Base-by-base conservation (phyloP, 2,888 invertebrate genomes). In the Dugesia japonica region DNA sequence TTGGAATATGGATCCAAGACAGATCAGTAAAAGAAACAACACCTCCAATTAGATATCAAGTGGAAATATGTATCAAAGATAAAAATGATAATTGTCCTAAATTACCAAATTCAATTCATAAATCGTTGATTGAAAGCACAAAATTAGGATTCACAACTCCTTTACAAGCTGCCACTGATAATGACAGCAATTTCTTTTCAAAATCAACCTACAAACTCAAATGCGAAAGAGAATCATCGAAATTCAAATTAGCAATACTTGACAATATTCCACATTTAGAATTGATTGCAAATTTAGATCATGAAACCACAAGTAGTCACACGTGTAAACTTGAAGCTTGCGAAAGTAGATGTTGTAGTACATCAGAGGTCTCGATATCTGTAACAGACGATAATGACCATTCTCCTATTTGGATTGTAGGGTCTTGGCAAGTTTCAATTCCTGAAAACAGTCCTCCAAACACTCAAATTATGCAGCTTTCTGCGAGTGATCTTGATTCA, bases 361-460 rank as follows among this genome's bases (percentile, higher is more conserved):
- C 72, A n/a, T 27, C 72, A 7, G 23, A 13, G 1, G 9, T 72
- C n/a, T 13, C 27, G n/a, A 15, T 75, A n/a, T 1, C 20, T 26
- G 71, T 75, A 13, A 42, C 15, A 1, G 75, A 75, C 26, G 71
- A 28, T 28, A 75, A 75, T 71, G 75, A 75, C 75, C 38, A 75
- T 42, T 27, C 56, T 42, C 75, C 75, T 23, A 28, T n/a, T 17
- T 75, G 75, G 75, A 20, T 26, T 15, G 75, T 75, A 26, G 1
- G 0, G 20, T 42, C 28, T 1, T 28, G 31, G 38, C 23, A 75
- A 20, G 27, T 72, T 27, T 74, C 75, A 0, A 28, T 75, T 27
- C 72, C 75, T 20, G 75, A 75, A 71, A 75, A 75, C n/a, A 71
- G 20, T 15, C 75, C 56, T 26, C 73, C 75, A 9, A 75, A 75